Evolutionary conservation across 2,797 vertebrate genomes (phyloP), one percentile per base, ranked within the genome.

Genomic region (Coranthus polyacanthus): DNA sequence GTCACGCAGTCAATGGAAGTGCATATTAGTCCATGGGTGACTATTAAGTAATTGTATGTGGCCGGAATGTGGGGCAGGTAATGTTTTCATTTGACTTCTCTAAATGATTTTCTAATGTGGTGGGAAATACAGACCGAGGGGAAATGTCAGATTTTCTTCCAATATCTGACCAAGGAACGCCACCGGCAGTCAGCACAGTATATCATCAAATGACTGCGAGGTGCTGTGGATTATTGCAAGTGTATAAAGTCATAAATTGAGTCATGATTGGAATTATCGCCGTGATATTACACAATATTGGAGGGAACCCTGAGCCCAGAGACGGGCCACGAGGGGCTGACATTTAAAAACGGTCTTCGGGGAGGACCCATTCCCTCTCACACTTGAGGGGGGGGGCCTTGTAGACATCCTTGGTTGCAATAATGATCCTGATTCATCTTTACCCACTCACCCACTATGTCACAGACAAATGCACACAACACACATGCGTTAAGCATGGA

Each of bases 391-490:
- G 13, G 75, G 84, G 50, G 72, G 68, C 55, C 74, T 74, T 85
- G 72, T 57, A 70, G 77, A 79, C 36, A 69, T 84, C 73, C 68
- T 77, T 68, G 70, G 68, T 65, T 74, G 69, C 71, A 73, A 78
- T 84, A 87, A 86, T 79, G 79, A 82, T 75, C 63, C 74, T 73
- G 82, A 82, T 90, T 83, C 62, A 84, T 87, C 79, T 82, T 83
- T 64, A 80, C 62, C 67, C 75, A n/a, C 68, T 77, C 72, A 46
- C 17, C 45, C 57, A 21, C 54, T 36, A 47, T 60, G 65, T 62
- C 62, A 39, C 26, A 56, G 52, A 77, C 46, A 75, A 37, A 69
- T 53, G 57, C 7, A 42, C 16, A 68, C 44, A 49, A 56, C 37
- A 51, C 53, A 64, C 12, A 32, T 3, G 24, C 24, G 6, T 26